These are phyloP conservation scores for Pseudopleuronectes americanus DNA, from an alignment of 2,797 vertebrate genomes.

Conservation along the genomic window DNA sequence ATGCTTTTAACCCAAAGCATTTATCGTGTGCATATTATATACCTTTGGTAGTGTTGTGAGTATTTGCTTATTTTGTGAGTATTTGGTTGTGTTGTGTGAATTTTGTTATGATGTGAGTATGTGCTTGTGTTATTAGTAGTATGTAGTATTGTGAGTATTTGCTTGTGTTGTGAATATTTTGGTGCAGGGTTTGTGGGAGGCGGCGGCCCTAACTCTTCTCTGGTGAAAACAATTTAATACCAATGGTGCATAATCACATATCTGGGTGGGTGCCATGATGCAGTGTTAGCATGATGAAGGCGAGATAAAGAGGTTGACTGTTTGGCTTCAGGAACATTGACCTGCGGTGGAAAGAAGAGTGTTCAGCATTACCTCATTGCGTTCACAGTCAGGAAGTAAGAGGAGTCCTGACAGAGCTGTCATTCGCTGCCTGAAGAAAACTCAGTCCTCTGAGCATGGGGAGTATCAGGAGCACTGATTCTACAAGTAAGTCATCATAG, in stretches of 20 bases:
- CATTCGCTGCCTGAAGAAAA: conserved; percentile 13
- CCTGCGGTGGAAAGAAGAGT: neutral
- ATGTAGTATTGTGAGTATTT: too few species aligned
- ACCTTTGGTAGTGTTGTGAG: too few species aligned
- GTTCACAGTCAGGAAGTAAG: conserved; percentile 18
- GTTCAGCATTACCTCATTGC: conserved; percentile 38
- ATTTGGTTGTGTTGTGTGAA: too few species aligned
- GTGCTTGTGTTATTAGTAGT: too few species aligned
- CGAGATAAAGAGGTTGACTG: conserved; percentile 28
- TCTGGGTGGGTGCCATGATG: conserved; percentile 18
- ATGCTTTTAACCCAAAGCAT: too few species aligned
- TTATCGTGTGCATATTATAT: too few species aligned
- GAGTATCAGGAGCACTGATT: neutral
- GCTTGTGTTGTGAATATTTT: too few species aligned
- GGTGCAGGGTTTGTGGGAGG: too few species aligned
- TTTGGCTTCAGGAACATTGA: conserved; percentile 40
- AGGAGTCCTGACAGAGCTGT: conserved; percentile 33
- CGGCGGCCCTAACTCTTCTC: conserved; percentile 1
- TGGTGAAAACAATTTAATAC: conserved; percentile 16
- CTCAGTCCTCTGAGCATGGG: neutral
- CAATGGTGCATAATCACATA: conserved; percentile 23
- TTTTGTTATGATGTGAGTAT: too few species aligned
- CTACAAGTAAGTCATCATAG: conserved; percentile 10
- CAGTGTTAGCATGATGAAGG: conserved; percentile 21
- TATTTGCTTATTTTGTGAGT: too few species aligned